Evolutionary conservation across 2,888 invertebrate genomes (phyloP).

Genomic region (Ophion ventricosus): DNA sequence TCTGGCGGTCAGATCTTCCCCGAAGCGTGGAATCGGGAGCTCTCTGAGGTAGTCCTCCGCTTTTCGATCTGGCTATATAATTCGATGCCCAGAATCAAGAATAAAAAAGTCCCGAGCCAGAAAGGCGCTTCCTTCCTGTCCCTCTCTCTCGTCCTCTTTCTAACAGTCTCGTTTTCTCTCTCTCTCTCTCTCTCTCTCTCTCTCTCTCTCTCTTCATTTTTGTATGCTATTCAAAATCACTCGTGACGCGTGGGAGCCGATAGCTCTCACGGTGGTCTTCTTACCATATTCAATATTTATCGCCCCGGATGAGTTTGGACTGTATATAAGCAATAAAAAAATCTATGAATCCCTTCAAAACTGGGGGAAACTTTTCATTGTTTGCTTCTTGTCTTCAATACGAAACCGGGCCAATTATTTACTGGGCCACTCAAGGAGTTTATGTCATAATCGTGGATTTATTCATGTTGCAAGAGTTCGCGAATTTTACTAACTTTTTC

Average conservation of each 20-base stretch:
- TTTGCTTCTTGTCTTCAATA: background rate
- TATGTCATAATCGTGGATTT: background rate
- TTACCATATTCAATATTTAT: background rate
- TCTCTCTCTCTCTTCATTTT: constrained; percentile 26
- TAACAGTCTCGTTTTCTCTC: background rate
- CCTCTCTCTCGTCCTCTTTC: no score
- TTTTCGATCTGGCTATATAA: constrained; percentile 50
- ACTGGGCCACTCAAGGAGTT: background rate
- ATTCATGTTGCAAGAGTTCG: background rate
- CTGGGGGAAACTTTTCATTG: background rate
- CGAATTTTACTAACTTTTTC: background rate
- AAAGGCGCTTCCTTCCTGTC: constrained; percentile 22
- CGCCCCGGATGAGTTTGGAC: background rate
- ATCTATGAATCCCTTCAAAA: background rate
- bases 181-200: background rate
- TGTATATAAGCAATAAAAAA: constrained; percentile 8
- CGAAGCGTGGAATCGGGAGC: constrained; percentile 66
- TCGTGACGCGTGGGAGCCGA: constrained; percentile 62
- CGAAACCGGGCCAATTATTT: background rate
- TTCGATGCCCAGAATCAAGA: constrained; percentile 50
- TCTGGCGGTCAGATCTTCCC: constrained; percentile 60
- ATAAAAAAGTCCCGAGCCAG: constrained; percentile 41
- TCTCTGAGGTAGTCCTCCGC: constrained; percentile 32
- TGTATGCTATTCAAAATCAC: constrained; percentile 33
- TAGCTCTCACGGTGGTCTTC: constrained; percentile 67